phyloP scores from a whole-genome alignment of 2,797 vertebrate species.

The Thunnus albacares region DNA sequence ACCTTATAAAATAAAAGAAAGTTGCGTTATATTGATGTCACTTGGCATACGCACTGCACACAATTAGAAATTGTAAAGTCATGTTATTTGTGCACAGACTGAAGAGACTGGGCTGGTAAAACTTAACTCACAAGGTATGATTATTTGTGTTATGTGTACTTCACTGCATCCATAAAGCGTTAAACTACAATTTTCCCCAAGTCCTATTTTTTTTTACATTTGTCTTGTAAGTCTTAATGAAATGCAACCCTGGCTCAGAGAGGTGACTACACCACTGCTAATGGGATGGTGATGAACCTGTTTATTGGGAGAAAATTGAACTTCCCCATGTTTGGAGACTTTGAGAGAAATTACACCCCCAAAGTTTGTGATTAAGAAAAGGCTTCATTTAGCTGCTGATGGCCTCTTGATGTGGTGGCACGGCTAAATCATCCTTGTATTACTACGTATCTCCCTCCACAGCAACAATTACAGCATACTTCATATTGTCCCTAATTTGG shows the following conservation, averaged over 20 bases:
- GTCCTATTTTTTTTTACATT: neutral
- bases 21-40: too few species aligned
- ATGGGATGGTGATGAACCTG: slow-evolving; percentile 66
- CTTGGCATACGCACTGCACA: too few species aligned
- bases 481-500: slow-evolving; percentile 94
- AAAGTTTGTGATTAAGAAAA: slow-evolving; percentile 81
- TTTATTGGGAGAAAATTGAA: slow-evolving; percentile 74
- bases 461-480: slow-evolving; percentile 88
- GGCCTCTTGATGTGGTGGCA: slow-evolving; percentile 72
- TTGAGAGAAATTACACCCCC: slow-evolving; percentile 70
- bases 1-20: too few species aligned
- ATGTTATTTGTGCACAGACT: too few species aligned
- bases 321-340: slow-evolving; percentile 66
- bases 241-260: slow-evolving; percentile 35
- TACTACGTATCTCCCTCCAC: slow-evolving; percentile 81
- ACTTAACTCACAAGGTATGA: neutral
- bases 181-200: neutral
- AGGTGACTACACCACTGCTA: slow-evolving; percentile 58
- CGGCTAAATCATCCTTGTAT: slow-evolving; percentile 81
- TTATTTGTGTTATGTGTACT: neutral
- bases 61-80: too few species aligned
- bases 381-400: slow-evolving; percentile 76
- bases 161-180: neutral
- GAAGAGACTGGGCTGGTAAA: too few species aligned
- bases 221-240: slow-evolving; percentile 44